Evolutionary conservation across 2,113 vertebrate species (phyloP), one percentile per base, ranked within the genome.

Genomic region (Turdus rufiventris): DNA sequence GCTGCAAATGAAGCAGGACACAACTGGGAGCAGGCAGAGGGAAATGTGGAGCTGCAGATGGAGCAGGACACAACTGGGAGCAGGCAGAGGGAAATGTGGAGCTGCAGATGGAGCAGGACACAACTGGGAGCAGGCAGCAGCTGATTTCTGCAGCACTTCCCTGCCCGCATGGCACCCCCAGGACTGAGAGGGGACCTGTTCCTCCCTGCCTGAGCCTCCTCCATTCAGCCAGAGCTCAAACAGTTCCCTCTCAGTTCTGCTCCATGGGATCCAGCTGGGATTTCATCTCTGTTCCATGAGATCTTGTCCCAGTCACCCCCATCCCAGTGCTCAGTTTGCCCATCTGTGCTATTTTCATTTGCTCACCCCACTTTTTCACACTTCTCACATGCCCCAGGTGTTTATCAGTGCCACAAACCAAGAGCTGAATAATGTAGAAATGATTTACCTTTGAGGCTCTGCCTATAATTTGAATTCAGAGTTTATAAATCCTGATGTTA

Each of bases 201-300:
- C 26, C n/a, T 21, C 34, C 40, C 19, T 51, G 36, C 60, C 47
- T 3, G 3, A 24, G 50, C 67, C 72, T 66, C 40, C 63, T 65
- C 54, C 47, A 3, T 8, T 2, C 9, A 53, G 67, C 50, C 18
- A 0, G 7, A 14, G 29, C 10, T 0, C 21, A 17, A 36, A 8
- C 8, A 3, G 42, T n/a, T 18, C 38, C 3, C 62, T 16, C 53
- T 48, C 54, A 3, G 18, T 14, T 14, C 57, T 75, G 66, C 8
- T 54, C 57, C 42, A 4, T 0, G 16, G 63, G 60, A 47, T 34
- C 58, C 15, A 25, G 93, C 10, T 21, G 38, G 33, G 34, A 31
- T 71, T 93, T 24, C 62, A 20, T 8, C 79, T 48, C 54, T 48
- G 54, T 23, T 56, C 21, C 1, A 2, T 8, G 58, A 10, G 66